Evolutionary conservation across 1,140 invertebrate genomes (phyloP).

Genomic region (Arctopsyche grandis): DNA sequence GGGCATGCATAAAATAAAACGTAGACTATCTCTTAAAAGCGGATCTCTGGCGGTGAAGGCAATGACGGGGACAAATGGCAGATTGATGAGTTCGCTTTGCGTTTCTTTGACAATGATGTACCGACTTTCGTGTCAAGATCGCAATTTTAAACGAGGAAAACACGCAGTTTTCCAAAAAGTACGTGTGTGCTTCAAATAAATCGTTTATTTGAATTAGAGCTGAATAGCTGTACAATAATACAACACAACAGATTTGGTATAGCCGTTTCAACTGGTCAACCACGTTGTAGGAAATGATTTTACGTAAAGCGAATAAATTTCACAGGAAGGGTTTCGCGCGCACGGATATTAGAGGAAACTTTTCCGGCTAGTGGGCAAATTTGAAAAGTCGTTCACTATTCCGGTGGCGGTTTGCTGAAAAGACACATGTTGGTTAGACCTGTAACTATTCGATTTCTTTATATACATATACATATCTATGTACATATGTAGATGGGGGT

Average conservation of each 20-base stretch:
- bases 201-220: too few species aligned
- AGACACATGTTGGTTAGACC: background rate
- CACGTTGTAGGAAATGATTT: background rate
- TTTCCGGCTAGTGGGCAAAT: background rate
- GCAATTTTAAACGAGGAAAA: background rate
- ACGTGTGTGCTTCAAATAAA: too few species aligned
- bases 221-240: too few species aligned
- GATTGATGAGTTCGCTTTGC: constrained; percentile 40
- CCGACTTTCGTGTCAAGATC: constrained; percentile 21
- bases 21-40: background rate
- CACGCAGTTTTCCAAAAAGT: background rate
- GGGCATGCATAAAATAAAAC: background rate
- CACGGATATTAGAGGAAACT: background rate
- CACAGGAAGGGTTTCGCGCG: too few species aligned
- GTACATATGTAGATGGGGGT: background rate
- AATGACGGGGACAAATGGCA: constrained; percentile 41
- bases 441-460: background rate
- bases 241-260: too few species aligned
- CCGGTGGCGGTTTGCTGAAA: background rate
- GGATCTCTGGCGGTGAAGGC: constrained; percentile 35
- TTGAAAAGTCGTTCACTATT: background rate
- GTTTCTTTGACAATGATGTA: constrained; percentile 32
- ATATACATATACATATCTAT: background rate
- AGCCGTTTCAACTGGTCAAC: background rate
- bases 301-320: too few species aligned